Percentiles rank a stretch among this genome's conserved stretches.
Evolutionary conservation across 2,797 vertebrate genomes (phyloP).

Genomic region (Syngnathus acus): DNA sequence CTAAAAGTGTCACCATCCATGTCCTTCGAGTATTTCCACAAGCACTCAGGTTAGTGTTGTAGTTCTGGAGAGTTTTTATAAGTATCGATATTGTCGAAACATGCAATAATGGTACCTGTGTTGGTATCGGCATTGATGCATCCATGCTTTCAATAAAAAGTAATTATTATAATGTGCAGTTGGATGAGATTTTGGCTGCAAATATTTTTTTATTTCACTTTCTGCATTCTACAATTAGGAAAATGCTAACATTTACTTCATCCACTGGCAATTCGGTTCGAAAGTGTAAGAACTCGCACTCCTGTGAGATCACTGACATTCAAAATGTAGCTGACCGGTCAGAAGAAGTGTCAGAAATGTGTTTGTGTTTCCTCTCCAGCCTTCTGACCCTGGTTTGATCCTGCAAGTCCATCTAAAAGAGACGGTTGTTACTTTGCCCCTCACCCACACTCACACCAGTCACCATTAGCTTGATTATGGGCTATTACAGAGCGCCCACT

Average conservation of each 20-base stretch:
- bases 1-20: background rate
- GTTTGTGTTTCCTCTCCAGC: slow-evolving; percentile 43
- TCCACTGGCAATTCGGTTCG: slow-evolving; percentile 28
- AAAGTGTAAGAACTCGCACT: slow-evolving; percentile 40
- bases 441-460: slow-evolving; percentile 31
- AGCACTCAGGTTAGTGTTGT: background rate
- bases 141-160: background rate
- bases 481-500: slow-evolving; percentile 43
- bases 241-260: slow-evolving; percentile 13
- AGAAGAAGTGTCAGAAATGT: slow-evolving; percentile 20
- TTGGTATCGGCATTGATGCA: background rate
- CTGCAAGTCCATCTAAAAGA: slow-evolving; percentile 30
- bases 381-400: slow-evolving; percentile 44
- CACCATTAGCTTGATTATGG: slow-evolving; percentile 46
- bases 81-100: background rate
- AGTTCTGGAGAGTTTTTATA: background rate
- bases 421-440: slow-evolving; percentile 25
- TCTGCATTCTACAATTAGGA: background rate
- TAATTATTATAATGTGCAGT: background rate
- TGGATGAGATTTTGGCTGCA: background rate
- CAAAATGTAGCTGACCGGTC: slow-evolving; percentile 33
- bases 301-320: slow-evolving; percentile 19
- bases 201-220: background rate
- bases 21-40: background rate
- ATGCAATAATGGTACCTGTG: background rate